Conservation (phyloP, 2,888 invertebrate species). For the Cryptus armator region DNA sequence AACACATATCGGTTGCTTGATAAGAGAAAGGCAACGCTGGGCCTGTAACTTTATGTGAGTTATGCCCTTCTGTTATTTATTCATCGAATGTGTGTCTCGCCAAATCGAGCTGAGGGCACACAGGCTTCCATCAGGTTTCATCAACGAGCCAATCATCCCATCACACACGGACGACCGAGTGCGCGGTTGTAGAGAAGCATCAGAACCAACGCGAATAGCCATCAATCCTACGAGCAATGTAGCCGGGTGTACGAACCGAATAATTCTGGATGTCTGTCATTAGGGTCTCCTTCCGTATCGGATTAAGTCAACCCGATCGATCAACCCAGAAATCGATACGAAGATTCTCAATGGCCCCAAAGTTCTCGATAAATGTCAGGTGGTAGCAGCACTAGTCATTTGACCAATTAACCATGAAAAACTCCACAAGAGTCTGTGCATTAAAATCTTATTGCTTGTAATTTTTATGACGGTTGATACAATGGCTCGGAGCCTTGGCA, state of each 20-base stretch:
- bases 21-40: background rate
- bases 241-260: conserved; percentile 55
- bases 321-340: conserved; percentile 48
- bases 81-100: background rate
- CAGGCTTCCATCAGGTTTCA: conserved; percentile 82
- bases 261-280: conserved; percentile 55
- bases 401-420: background rate
- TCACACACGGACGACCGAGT: conserved; percentile 74
- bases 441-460: too few relatives aligned
- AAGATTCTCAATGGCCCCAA: conserved; percentile 18
- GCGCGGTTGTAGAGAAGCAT: conserved; percentile 51
- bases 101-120: conserved; percentile 44
- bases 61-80: conserved; percentile 26
- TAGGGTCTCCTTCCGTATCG: background rate
- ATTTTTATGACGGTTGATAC: too few relatives aligned
- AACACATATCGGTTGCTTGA: conserved; percentile 19
- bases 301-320: conserved; percentile 31
- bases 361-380: background rate
- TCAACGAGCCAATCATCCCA: conserved; percentile 84
- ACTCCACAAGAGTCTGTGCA: too few relatives aligned
- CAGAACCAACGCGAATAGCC: conserved; percentile 47
- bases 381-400: background rate
- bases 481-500: too few relatives aligned
- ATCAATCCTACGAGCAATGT: conserved; percentile 42
- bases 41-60: background rate